These are phyloP conservation scores for Tuta absoluta DNA, from an alignment of 2,888 invertebrate species.

Conservation along the genomic window DNA sequence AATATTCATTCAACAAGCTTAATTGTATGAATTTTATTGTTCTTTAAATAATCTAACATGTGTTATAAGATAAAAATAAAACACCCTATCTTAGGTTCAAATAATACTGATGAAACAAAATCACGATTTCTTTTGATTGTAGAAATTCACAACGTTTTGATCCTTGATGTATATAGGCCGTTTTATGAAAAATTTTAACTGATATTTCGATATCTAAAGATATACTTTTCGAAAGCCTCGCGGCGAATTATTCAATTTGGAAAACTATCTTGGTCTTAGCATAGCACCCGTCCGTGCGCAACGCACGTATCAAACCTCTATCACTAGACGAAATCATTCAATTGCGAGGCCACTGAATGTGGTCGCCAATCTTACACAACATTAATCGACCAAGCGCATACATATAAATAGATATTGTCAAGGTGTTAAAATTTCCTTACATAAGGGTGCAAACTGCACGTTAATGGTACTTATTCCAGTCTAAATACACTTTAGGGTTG, in stretches of 20 bases:
- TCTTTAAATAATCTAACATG: constrained; percentile 11
- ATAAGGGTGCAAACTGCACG: constrained; percentile 24
- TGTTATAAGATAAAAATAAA: not conserved
- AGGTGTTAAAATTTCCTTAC: constrained; percentile 52
- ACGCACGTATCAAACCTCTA: constrained; percentile 24
- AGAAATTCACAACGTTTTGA: constrained; percentile 27
- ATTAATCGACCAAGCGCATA: constrained; percentile 45
- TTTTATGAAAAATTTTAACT: not conserved
- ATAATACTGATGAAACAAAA: constrained; percentile 14
- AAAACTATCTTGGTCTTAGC: constrained; percentile 69
- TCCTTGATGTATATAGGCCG: constrained; percentile 33
- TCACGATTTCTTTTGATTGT: not conserved
- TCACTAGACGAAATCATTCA: constrained; percentile 43
- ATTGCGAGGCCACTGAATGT: constrained; percentile 38
- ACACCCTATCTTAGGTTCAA: not conserved
- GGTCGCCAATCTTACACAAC: constrained; percentile 43
- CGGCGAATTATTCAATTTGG: constrained; percentile 40
- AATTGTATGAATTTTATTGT: constrained; percentile 28
- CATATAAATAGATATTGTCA: constrained; percentile 37
- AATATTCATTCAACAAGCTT: constrained; percentile 30
- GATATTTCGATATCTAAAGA: not conserved
- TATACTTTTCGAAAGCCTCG: not conserved
- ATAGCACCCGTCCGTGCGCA: constrained; percentile 60
- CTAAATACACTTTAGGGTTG: not conserved
- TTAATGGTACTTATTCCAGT: not conserved